phyloP scores from a whole-genome alignment of 2,797 vertebrate species.

The Mionectes olivaceus region DNA sequence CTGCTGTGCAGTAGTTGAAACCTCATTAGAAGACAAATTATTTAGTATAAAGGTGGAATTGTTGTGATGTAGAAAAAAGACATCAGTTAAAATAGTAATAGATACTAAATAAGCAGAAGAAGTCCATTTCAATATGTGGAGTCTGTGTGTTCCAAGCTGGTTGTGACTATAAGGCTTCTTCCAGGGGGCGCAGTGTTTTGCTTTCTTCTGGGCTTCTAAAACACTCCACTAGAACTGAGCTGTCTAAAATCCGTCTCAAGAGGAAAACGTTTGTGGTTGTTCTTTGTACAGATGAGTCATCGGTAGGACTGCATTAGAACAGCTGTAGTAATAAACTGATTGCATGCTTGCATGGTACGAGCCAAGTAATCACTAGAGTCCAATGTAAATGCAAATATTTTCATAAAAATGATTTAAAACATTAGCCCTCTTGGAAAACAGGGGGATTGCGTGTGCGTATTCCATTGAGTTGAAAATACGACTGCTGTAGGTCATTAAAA shows the following conservation, averaged over 20 bases:
- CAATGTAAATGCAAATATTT: constrained; percentile 66
- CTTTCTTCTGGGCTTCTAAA: constrained; percentile 3
- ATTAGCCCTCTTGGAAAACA: constrained; percentile 18
- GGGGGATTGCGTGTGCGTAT: not conserved
- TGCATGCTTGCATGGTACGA: constrained; percentile 23
- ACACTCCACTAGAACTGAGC: not conserved
- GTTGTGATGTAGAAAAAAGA: not conserved
- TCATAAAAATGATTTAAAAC: constrained; percentile 63
- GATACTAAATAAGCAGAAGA: not conserved
- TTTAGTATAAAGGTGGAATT: not conserved
- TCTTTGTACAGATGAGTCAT: not conserved
- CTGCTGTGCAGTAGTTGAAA: not conserved
- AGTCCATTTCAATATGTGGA: not conserved
- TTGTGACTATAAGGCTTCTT: not conserved
- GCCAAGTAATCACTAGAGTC: constrained; percentile 49
- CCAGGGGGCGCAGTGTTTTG: not conserved
- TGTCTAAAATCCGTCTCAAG: not conserved
- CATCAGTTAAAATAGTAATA: not conserved
- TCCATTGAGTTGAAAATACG: constrained; percentile 40
- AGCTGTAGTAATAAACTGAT: constrained; percentile 35
- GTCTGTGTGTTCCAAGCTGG: not conserved
- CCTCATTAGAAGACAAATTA: not conserved
- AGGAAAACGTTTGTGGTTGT: not conserved
- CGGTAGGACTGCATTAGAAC: not conserved
- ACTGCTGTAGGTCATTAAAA: constrained; percentile 40